Percentiles rank a stretch among this genome's conserved stretches.
Evolutionary conservation across 2,113 vertebrate species (phyloP).

Genomic region (Athene noctua): DNA sequence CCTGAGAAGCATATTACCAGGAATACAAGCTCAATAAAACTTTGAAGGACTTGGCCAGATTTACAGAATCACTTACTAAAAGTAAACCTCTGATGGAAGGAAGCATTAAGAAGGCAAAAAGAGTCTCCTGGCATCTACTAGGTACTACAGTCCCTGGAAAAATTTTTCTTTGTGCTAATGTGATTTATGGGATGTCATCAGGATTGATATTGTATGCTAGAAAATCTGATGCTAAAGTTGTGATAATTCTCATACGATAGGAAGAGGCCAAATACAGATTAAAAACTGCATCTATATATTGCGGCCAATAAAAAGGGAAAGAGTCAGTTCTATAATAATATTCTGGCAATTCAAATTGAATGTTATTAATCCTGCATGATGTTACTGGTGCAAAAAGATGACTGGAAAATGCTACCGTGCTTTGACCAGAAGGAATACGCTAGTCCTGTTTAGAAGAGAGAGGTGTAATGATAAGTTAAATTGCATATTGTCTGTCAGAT

Average conservation of each 20-base stretch:
- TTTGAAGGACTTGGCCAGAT: background rate
- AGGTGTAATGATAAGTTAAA: background rate
- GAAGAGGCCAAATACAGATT: background rate
- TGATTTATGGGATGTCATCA: background rate
- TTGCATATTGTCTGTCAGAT: background rate
- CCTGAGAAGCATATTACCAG: background rate
- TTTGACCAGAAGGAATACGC: background rate
- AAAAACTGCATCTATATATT: background rate
- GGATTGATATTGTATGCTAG: background rate
- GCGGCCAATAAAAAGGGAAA: background rate
- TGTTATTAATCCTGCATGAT: background rate
- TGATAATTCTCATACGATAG: background rate
- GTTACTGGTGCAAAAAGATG: background rate
- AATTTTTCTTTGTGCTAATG: background rate
- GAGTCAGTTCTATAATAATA: background rate
- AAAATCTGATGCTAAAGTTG: background rate
- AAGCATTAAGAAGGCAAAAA: background rate
- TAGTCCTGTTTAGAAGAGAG: background rate
- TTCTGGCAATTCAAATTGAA: background rate
- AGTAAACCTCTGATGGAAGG: background rate
- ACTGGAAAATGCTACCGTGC: background rate
- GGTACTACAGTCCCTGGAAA: background rate
- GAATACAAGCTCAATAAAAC: background rate
- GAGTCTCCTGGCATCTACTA: background rate
- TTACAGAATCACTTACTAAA: background rate